phyloP scores from a whole-genome alignment of 2,888 invertebrate genomes.

The Torymus auratus region DNA sequence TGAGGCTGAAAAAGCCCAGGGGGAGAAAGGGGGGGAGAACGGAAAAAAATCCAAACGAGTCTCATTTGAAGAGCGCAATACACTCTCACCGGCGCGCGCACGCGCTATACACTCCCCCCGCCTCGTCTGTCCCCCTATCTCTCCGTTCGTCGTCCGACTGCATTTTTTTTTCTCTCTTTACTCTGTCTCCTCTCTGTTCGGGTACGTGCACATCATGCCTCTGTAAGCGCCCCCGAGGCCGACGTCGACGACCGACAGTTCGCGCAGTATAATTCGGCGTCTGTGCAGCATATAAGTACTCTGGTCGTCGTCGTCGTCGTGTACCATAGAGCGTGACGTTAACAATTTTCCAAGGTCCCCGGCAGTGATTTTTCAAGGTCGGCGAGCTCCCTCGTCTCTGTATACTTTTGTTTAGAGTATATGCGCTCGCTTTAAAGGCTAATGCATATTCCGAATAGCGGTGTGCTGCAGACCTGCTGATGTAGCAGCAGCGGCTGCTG shows the following conservation, averaged over 20 bases:
- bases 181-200: background rate
- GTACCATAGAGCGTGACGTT: slow-evolving; percentile 46
- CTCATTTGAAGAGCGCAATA: slow-evolving; percentile 26
- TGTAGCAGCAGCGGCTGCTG: background rate
- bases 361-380: slow-evolving; percentile 50
- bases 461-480: too few relatives aligned
- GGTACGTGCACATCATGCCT: slow-evolving; percentile 18
- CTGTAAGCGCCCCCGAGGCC: slow-evolving; percentile 42
- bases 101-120: background rate
- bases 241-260: slow-evolving; percentile 36
- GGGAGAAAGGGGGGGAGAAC: background rate
- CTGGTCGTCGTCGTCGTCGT: slow-evolving; percentile 15
- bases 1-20: background rate
- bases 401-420: slow-evolving; percentile 42
- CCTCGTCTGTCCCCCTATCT: background rate
- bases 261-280: slow-evolving; percentile 12
- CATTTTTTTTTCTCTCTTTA: too few relatives aligned
- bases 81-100: background rate
- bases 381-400: background rate
- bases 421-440: slow-evolving; percentile 21
- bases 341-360: slow-evolving; percentile 56
- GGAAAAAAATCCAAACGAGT: slow-evolving; percentile 7
- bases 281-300: background rate
- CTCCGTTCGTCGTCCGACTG: background rate
- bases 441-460: slow-evolving; percentile 41